A percentile compares a stretch with the other conserved stretches of the same genome.
These are phyloP conservation scores for Hirudo medicinalis DNA, from an alignment of 1,140 invertebrate genomes.

Conservation along the genomic window DNA sequence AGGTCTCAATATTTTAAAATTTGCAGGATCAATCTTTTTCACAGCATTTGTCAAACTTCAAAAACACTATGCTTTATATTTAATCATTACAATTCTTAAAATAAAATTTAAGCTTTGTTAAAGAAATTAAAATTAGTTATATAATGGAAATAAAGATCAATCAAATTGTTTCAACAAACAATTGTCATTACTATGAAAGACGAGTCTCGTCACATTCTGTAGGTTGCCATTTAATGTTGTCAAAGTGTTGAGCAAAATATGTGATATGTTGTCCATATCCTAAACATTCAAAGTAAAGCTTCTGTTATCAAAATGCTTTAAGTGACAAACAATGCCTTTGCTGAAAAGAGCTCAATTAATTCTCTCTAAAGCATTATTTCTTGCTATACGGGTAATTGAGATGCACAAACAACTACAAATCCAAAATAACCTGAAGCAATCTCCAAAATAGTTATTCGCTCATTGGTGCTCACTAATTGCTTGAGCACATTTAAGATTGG, in stretches of 20 bases:
- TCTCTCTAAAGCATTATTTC: background rate
- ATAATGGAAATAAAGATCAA: background rate
- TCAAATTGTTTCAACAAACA: conserved; percentile 9
- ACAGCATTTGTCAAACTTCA: background rate
- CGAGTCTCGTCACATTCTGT: conserved; percentile 53
- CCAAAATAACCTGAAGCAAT: conserved; percentile 54
- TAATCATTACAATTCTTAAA: background rate
- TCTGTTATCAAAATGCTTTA: background rate
- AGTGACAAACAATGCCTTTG: background rate
- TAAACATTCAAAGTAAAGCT: background rate
- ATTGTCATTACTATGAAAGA: conserved; percentile 35
- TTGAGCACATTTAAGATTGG: conserved; percentile 61
- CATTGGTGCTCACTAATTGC: conserved; percentile 35
- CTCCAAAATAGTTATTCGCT: conserved; percentile 48
- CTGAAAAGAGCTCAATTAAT: background rate
- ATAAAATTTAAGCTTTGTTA: background rate
- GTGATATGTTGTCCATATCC: conserved; percentile 61
- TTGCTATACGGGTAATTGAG: background rate
- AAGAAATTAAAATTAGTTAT: background rate
- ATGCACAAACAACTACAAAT: background rate
- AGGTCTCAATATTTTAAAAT: background rate
- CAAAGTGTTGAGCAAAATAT: conserved; percentile 60
- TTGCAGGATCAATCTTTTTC: background rate
- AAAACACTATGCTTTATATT: background rate
- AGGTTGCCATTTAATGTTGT: conserved; percentile 60